These are phyloP conservation scores for Meganola albula DNA, from an alignment of 2,888 invertebrate species.

Conservation along the genomic window DNA sequence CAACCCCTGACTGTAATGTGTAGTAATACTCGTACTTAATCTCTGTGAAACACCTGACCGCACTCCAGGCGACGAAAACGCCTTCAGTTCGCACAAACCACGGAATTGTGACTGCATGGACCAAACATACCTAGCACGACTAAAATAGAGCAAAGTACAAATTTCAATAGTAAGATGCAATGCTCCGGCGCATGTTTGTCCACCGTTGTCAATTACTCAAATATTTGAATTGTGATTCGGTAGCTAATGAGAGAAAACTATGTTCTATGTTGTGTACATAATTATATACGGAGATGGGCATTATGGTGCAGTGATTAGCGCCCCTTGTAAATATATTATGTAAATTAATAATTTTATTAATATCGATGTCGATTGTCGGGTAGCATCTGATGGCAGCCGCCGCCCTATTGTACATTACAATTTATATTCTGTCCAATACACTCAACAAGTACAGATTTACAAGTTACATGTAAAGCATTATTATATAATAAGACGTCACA, in stretches of 20 bases:
- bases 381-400: slow-evolving; percentile 33
- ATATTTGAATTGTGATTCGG: slow-evolving; percentile 77
- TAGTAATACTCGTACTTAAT: no score
- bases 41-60: slow-evolving; percentile 9
- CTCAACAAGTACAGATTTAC: slow-evolving; percentile 64
- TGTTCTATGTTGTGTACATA: slow-evolving; percentile 75
- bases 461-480: slow-evolving; percentile 63
- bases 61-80: slow-evolving; percentile 9
- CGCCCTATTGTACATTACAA: slow-evolving; percentile 47
- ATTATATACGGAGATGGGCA: slow-evolving; percentile 75
- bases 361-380: slow-evolving; percentile 50
- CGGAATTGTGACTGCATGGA: slow-evolving; percentile 64
- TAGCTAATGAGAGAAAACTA: slow-evolving; percentile 77
- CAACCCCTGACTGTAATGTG: no score
- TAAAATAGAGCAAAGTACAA: slow-evolving; percentile 73
- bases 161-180: slow-evolving; percentile 72
- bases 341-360: slow-evolving; percentile 71
- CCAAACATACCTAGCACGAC: slow-evolving; percentile 72
- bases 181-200: slow-evolving; percentile 74
- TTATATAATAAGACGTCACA: slow-evolving; percentile 65
- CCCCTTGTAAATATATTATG: slow-evolving; percentile 72
- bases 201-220: slow-evolving; percentile 77
- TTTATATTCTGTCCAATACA: slow-evolving; percentile 71
- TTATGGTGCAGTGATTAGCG: slow-evolving; percentile 65
- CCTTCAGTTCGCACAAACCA: slow-evolving; percentile 25